Conservation (phyloP, 2,888 invertebrate species). For the Meiosimyza platycephala region DNA sequence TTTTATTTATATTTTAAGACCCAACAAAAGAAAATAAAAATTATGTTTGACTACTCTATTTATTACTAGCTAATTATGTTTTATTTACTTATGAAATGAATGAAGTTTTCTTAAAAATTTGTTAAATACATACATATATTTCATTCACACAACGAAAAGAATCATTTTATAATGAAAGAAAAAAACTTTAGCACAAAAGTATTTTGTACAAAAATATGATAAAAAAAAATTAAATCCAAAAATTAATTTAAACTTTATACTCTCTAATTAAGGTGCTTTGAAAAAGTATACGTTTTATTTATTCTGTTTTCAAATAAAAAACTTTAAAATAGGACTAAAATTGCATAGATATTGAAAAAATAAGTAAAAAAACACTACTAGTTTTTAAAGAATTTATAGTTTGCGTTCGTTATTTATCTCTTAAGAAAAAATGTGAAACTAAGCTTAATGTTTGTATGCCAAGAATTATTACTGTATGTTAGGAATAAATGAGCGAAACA, state of each 20-base stretch:
- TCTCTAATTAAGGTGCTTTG: constrained; percentile 57
- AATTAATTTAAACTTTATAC: constrained; percentile 13
- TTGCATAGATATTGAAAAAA: no score
- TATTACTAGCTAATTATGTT: constrained; percentile 15
- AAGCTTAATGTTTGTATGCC: constrained; percentile 19
- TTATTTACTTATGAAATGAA: not conserved
- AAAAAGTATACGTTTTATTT: constrained; percentile 59
- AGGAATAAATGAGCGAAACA: not conserved
- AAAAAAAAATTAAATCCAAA: constrained; percentile 23
- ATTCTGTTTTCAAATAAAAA: not conserved
- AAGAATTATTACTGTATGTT: constrained; percentile 35
- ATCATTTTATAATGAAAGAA: not conserved
- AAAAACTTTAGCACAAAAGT: not conserved
- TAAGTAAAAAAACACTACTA: no score
- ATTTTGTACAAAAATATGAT: constrained; percentile 23
- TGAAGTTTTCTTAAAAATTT: not conserved
- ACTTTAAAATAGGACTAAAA: not conserved
- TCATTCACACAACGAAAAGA: constrained; percentile 23
- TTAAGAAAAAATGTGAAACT: not conserved
- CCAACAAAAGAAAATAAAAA: no score
- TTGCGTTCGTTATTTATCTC: no score
- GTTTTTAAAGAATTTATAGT: no score
- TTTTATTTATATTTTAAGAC: not conserved
- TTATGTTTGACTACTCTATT: constrained; percentile 3
- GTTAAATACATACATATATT: constrained; percentile 1